phyloP scores from a whole-genome alignment of 2,888 invertebrate genomes.

The Lysandra bellargus region DNA sequence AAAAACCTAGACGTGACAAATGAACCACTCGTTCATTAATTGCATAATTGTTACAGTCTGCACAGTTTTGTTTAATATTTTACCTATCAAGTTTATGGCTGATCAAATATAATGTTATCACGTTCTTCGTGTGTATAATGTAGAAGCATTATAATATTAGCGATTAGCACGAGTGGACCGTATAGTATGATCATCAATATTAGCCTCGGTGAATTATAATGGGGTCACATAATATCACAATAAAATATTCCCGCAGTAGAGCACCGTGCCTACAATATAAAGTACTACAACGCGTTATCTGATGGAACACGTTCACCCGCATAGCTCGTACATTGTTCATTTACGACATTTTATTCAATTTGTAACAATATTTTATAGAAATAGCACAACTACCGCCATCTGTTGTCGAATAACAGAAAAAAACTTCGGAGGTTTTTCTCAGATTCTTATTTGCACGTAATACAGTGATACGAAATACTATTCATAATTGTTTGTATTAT shows the following conservation, averaged over 20 bases:
- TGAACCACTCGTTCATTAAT: no score
- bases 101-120: background rate
- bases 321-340: conserved; percentile 19
- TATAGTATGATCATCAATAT: conserved; percentile 4
- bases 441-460: background rate
- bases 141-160: background rate
- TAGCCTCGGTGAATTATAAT: background rate
- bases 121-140: no score
- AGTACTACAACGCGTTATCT: background rate
- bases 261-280: conserved; percentile 25
- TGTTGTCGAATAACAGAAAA: conserved; percentile 7
- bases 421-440: background rate
- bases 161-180: background rate
- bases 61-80: background rate
- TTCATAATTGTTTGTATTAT: no score
- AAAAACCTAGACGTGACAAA: background rate
- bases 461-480: no score
- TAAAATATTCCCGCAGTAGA: conserved; percentile 16
- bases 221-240: conserved; percentile 27
- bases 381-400: conserved; percentile 9
- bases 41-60: background rate
- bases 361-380: conserved; percentile 23
- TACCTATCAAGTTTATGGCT: background rate
- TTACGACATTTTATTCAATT: conserved; percentile 19
- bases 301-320: conserved; percentile 12